Evolutionary conservation across 2,797 vertebrate species (phyloP).

Genomic region (Scleropages formosus): DNA sequence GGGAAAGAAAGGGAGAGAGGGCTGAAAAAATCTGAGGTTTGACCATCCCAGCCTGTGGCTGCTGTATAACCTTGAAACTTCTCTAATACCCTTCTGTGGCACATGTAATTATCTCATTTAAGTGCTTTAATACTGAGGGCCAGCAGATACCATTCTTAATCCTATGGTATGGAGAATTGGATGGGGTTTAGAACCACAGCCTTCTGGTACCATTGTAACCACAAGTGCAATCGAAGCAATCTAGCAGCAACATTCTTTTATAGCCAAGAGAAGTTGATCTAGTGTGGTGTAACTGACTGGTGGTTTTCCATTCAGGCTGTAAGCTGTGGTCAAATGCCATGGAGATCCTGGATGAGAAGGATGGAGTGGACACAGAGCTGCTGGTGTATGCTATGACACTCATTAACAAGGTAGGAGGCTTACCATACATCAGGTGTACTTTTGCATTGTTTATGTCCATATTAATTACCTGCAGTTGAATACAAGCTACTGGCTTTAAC

Average conservation of each 20-base stretch:
- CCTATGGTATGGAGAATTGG: neutral
- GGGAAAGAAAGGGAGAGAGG: neutral
- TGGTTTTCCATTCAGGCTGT: constrained; percentile 61
- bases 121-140: neutral
- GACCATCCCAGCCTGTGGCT: constrained; percentile 3
- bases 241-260: neutral
- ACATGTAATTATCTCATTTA: neutral
- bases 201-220: neutral
- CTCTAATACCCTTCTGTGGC: neutral
- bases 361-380: constrained; percentile 91
- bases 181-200: neutral
- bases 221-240: neutral
- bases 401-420: constrained; percentile 85
- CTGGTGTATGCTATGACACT: constrained; percentile 94
- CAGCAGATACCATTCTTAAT: neutral
- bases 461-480: too few relatives aligned
- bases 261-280: neutral
- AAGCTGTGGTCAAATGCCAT: constrained; percentile 89
- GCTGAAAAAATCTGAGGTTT: neutral
- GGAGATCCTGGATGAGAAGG: constrained; percentile 95
- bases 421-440: too few relatives aligned
- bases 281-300: neutral
- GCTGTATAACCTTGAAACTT: neutral
- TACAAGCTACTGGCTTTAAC: too few relatives aligned
- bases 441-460: too few relatives aligned